These are phyloP conservation scores for Amphiura filiformis DNA, from an alignment of 35 echinoderm and acorn worm species.

Conservation along the genomic window DNA sequence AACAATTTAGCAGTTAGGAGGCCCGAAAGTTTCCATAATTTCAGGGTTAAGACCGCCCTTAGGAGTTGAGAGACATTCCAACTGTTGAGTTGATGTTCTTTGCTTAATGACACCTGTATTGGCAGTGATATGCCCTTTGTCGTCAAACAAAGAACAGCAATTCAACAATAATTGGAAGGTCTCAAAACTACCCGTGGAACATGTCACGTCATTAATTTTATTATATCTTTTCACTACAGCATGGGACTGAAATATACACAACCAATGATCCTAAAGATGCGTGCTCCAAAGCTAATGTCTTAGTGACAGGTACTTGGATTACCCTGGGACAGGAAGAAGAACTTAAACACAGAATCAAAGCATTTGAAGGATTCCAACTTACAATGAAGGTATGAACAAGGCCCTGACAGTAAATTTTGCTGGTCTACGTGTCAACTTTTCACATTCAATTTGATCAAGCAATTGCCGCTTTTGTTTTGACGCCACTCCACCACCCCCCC, in stretches of 20 bases:
- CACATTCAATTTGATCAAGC: not conserved
- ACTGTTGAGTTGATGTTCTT: too few species aligned
- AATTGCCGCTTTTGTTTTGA: too few species aligned
- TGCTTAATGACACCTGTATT: too few species aligned
- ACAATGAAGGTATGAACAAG: constrained; percentile 80
- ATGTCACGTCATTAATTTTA: not conserved
- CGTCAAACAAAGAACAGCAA: too few species aligned
- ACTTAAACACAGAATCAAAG: constrained; percentile 66
- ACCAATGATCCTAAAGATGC: constrained; percentile 91
- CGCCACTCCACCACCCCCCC: too few species aligned
- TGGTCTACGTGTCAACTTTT: not conserved
- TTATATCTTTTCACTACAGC: constrained; percentile 25
- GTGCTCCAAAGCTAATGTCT: constrained; percentile 70
- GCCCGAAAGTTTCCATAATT: too few species aligned
- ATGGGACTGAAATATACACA: constrained; percentile 67
- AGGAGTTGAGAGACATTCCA: too few species aligned
- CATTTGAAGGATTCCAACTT: constrained; percentile 91
- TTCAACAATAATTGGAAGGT: too few species aligned
- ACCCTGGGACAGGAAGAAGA: constrained; percentile 99
- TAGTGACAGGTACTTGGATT: constrained; percentile 96
- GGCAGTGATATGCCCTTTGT: too few species aligned
- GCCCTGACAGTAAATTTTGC: not conserved
- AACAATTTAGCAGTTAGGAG: too few species aligned
- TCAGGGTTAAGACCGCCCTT: too few species aligned
- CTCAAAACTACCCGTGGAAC: too few species aligned